Evolutionary conservation across 2,797 vertebrate species (phyloP), one percentile per base, ranked within the genome.

Genomic region (Bufotes viridis): DNA sequence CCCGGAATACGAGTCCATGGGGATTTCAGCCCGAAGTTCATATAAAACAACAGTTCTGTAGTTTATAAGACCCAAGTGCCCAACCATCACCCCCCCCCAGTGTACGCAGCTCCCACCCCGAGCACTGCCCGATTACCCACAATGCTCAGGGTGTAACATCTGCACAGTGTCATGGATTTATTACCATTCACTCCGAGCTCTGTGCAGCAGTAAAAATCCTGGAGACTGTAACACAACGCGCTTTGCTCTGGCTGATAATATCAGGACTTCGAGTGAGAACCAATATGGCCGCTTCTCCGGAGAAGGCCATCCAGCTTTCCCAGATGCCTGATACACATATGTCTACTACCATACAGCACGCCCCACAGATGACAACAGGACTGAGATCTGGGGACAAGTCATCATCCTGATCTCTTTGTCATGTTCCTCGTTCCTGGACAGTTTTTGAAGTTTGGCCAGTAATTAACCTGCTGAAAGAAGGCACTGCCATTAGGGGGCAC

Each of bases 151-250:
- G 83, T 26, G 15, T 10, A 8, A 61, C 84, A 86, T 86, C 84
- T 86, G 84, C 17, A 69, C 63, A 79, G 55, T 14, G 79, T 86
- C 61, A 58, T 1, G 55, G 78, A 79, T 67, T 78, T 53, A 78
- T n/a, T 67, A 26, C 84, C 18, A 26, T 1, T 65, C 42, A 42
- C 82, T 12, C 49, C 22, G 34, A 26, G 70, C 53, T 42, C 83
- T 26, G 55, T 9, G 29, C 22, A 10, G 72, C 83, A 24, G 34
- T 63, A 85, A 76, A 58, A 81, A 63, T 55, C n/a, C 13, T 29
- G 84, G 58, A 85, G 78, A 63, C 13, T 85, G 53, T 34, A 65
- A 84, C 67, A 58, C 74, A 20, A 65, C 10, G 12, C 26, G 1
- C 1, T 58, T 22, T n/a, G 14, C 34, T 58, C 29, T 29, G 12